phyloP scores from a whole-genome alignment of 2,113 vertebrate species.

The Eupsittula cactorum region DNA sequence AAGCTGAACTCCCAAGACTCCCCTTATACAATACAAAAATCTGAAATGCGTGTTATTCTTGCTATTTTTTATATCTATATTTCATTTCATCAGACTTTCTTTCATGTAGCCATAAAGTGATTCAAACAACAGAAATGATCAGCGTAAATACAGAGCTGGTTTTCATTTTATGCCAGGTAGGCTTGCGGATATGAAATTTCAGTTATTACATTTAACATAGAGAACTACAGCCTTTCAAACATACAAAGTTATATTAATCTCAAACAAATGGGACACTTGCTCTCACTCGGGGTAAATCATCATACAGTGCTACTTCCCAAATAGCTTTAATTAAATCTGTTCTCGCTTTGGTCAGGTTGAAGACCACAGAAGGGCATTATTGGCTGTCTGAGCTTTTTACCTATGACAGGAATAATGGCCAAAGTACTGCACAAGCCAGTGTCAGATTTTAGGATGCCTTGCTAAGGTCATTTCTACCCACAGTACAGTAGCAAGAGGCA shows the following conservation, averaged over 20 bases:
- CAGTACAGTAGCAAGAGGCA: background rate
- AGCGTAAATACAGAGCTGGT: conserved; percentile 1
- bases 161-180: conserved; percentile 7
- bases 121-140: conserved; percentile 24
- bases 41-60: background rate
- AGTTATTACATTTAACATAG: conserved; percentile 1
- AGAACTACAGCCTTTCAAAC: background rate
- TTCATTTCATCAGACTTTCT: conserved; percentile 48
- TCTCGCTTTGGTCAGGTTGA: background rate
- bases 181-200: background rate
- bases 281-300: background rate
- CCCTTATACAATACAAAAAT: background rate
- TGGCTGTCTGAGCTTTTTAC: background rate
- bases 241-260: background rate
- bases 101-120: conserved; percentile 24
- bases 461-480: background rate
- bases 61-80: background rate
- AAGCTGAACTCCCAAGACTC: background rate
- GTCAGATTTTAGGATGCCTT: background rate
- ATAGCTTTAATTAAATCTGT: background rate
- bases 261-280: background rate
- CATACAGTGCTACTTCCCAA: background rate
- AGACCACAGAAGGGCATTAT: background rate
- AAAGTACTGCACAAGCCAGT: background rate
- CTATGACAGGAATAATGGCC: background rate